Base-by-base conservation (phyloP, 2,113 vertebrate species). In the Pantherophis guttatus region DNA sequence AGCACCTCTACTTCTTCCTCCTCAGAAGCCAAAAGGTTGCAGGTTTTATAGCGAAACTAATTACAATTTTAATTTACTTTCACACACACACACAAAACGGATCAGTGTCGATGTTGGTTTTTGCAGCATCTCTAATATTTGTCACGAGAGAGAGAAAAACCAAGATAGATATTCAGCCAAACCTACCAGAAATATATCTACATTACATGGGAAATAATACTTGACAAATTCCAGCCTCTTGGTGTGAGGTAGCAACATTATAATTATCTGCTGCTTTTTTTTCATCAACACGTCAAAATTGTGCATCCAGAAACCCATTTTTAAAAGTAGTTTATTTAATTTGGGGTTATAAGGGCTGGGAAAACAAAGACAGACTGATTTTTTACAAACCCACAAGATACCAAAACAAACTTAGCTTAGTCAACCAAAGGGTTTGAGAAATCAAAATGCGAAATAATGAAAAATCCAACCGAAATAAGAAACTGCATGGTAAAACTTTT, bases 21-120 rank as follows among this genome's bases (percentile, higher is more conserved):
- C 33, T 21, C 15, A 81, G 17, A 81, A 44, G 33, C 75, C 75
- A 81, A 81, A 75, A 17, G n/a, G 0, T 29, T 7, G n/a, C 70
- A 75, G n/a, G 17, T 33, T 81, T 81, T 81, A 81, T 21, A 33
- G 33, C 17, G 0, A 81, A 19, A 8, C 2, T 21, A 81, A 39
- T 81, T 39, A 81, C 1, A 39, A 33, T 39, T 81, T 81, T 81
- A 81, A 19, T 19, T 81, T 75, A 39, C 33, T 17, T 81, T 15
- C 7, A 8, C 0, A 5, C 48, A 6, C n/a, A 13, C 15, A 13
- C 15, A 7, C 0, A 8, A 1, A 26, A n/a, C 39, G 70, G 33
- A 39, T 3, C 70, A 44, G 75, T 7, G 6, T 19, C 33, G 3
- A 3, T 3, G n/a, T 81, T 21, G 75, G 7, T 19, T 81, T 81